These are phyloP conservation scores for Antechinus stuartii DNA, from an alignment of 2,113 vertebrate species.

Conservation along the genomic window DNA sequence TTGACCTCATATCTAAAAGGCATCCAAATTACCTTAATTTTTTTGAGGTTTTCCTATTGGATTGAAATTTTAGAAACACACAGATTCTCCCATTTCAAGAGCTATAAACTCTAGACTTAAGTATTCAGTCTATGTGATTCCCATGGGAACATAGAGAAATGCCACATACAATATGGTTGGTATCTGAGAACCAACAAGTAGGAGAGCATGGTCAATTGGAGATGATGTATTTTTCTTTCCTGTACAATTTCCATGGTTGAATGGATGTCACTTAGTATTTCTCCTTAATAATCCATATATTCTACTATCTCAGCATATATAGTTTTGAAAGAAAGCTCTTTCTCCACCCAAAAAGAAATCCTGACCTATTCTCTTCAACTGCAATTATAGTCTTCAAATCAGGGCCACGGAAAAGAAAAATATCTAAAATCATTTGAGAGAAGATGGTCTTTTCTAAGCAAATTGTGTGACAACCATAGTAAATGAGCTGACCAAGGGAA, in stretches of 20 bases:
- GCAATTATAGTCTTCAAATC: background rate
- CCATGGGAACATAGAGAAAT: background rate
- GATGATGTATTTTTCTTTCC: background rate
- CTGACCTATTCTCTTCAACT: conserved; percentile 4
- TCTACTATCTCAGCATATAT: background rate
- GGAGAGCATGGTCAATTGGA: background rate
- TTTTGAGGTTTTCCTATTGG: background rate
- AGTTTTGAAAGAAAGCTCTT: background rate
- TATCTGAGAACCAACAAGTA: background rate
- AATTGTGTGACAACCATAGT: background rate
- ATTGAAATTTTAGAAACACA: background rate
- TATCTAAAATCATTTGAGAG: conserved; percentile 1
- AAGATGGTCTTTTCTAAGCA: background rate
- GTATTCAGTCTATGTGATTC: background rate
- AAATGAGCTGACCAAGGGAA: background rate
- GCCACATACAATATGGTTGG: background rate
- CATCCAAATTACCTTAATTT: background rate
- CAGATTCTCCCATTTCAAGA: background rate
- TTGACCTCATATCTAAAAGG: background rate
- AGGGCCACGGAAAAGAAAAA: conserved; percentile 10
- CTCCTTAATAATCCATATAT: background rate
- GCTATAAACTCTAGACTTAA: background rate
- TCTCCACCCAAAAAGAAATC: background rate
- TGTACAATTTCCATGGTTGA: background rate
- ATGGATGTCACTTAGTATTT: background rate